Evolutionary conservation across 2,113 vertebrate species (phyloP), one percentile per base, ranked within the genome.

Genomic region (Microcebus murinus): DNA sequence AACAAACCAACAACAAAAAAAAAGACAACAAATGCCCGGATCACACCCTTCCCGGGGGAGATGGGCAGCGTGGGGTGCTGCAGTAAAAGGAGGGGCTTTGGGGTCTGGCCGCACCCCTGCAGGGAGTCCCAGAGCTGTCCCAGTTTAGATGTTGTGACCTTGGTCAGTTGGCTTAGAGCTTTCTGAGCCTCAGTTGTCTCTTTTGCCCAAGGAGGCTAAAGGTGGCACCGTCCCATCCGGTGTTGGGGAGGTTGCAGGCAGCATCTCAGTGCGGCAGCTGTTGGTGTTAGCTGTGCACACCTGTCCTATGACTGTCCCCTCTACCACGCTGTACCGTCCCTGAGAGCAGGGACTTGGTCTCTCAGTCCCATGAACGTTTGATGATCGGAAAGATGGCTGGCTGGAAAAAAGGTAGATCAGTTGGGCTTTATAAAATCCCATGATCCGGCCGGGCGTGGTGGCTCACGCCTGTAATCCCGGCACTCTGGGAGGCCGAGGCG

Each of bases 161-260:
- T 80, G n/a, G 31, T 27, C 11, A 15, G 15, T 83, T 52, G n/a
- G 21, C 61, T 18, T 39, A 23, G 68, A 52, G 34, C 20, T 65
- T 34, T 55, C 52, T 94, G 45, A 81, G 63, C 57, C 45, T 92
- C 39, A n/a, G 63, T 80, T 70, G 90, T 94, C 63, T 76, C 48
- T 65, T 87, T 76, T 39, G 0, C 13, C 57, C 50, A 91, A 59
- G 52, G 55, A 23, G 15, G 5, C 36, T 92, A n/a, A 45, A 61
- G 55, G 29, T 17, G n/a, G 23, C 10, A 23, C 21, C 13, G 76
- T 23, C 31, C 36, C 4, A 1, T 42, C n/a, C 31, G 34, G 52
- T 74, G 50, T 34, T 14, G 55, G 23, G 61, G 55, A n/a, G 55
- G 23, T 73, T 4, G 15, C 2, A 36, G 14, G 31, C 25, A 21